Evolutionary conservation across 2,888 invertebrate genomes (phyloP), one percentile per base, ranked within the genome.

Genomic region (Mythimna albipuncta): DNA sequence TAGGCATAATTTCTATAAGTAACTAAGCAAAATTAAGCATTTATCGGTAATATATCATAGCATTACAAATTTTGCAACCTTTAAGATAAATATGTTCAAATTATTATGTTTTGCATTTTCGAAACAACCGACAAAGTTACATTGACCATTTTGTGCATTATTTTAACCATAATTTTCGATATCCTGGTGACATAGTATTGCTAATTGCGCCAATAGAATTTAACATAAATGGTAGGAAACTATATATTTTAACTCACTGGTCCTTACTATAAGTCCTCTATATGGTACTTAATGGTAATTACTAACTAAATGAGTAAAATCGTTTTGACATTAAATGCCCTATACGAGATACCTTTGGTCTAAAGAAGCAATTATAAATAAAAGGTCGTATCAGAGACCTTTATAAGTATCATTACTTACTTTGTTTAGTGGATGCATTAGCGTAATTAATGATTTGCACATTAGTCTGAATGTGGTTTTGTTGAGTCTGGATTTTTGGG

Each of bases 161-260:
- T 77, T 75, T 84, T 71, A 58, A n/a, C 57, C 44, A 58, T 76
- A 80, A 80, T 55, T 72, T 80, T 77, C 63, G n/a, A 72, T 80
- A 61, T 57, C 70, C 69, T 82, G 65, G 41, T 71, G 64, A 77
- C 64, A 61, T 52, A n/a, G 32, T 64, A 32, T 38, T 62, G 19
- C 19, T 10, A n/a, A 65, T 44, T 58, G 41, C 41, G 6, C n/a
- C 16, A 55, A 62, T 32, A 63, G 6, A 13, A 13, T 7, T 35
- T 32, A 4, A 41, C 21, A 64, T 5, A 67, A 35, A 67, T 67
- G 19, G n/a, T 26, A 41, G 50, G 11, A 50, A 41, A 55, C 26
- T 72, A 57, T 57, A 57, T 57, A 52, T 59, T 47, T 47, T 32
- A 47, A 57, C n/a, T 32, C 4, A 57, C 64, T 54, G 59, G 11